phyloP scores from a whole-genome alignment of 1,140 invertebrate genomes.

The Papilio helenus region DNA sequence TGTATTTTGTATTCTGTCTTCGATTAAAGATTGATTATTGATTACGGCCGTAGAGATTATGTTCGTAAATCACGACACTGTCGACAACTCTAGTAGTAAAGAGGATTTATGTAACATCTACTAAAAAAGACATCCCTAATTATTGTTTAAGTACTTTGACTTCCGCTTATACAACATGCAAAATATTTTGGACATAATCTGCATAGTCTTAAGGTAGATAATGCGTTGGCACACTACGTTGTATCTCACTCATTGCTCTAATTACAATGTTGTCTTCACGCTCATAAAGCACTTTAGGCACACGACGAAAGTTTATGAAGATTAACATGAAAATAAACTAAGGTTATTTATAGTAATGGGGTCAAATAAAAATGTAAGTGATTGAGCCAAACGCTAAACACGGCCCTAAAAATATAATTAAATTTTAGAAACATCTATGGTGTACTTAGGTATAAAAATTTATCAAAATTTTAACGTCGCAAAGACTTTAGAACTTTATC shows the following conservation, averaged over 20 bases:
- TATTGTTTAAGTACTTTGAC: neutral
- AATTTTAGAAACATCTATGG: too few species aligned
- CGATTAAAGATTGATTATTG: neutral
- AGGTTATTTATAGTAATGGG: neutral
- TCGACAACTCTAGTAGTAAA: neutral
- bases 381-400: neutral
- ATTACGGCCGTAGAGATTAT: neutral
- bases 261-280: slow-evolving; percentile 23
- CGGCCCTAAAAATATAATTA: neutral
- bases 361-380: neutral
- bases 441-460: too few species aligned
- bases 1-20: neutral
- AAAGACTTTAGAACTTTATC: too few species aligned
- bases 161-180: neutral
- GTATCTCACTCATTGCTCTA: slow-evolving; percentile 18
- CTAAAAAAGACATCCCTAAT: neutral
- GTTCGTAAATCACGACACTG: neutral
- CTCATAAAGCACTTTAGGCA: neutral
- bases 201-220: neutral
- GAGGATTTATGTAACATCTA: neutral
- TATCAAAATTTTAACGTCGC: too few species aligned
- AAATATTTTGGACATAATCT: neutral
- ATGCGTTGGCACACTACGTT: neutral
- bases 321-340: neutral
- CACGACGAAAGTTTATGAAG: slow-evolving; percentile 16